Evolutionary conservation across 2,888 invertebrate genomes (phyloP).

Genomic region (Pollenia amentaria): DNA sequence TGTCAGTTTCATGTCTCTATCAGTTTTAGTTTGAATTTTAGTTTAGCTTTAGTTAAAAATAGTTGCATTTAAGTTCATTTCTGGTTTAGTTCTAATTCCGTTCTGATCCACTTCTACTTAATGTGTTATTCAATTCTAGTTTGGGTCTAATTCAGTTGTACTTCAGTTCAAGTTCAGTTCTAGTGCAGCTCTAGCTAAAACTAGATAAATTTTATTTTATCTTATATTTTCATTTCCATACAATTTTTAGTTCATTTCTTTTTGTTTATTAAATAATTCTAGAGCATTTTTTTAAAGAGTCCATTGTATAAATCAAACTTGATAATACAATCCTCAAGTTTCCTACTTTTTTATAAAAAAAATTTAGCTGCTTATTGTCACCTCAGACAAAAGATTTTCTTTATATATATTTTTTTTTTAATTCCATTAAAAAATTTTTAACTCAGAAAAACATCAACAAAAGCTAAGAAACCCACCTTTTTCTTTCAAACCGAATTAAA

Average conservation of each 20-base stretch:
- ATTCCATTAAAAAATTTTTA: constrained; percentile 13
- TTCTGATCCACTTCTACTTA: too few species aligned
- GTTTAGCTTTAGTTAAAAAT: too few species aligned
- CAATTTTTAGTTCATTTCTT: too few species aligned
- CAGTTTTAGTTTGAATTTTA: too few species aligned
- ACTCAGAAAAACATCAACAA: constrained; percentile 25
- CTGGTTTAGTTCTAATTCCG: too few species aligned
- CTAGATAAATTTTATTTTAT: neutral
- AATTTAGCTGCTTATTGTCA: constrained; percentile 11
- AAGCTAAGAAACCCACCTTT: constrained; percentile 47
- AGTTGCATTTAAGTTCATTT: too few species aligned
- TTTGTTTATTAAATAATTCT: too few species aligned
- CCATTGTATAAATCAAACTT: neutral
- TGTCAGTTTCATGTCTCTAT: too few species aligned
- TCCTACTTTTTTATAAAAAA: neutral
- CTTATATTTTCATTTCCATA: too few species aligned
- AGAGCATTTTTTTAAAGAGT: neutral
- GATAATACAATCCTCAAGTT: neutral
- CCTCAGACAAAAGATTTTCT: constrained; percentile 4
- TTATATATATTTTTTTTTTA: neutral
- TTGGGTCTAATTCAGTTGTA: too few species aligned
- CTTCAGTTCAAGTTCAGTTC: too few species aligned
- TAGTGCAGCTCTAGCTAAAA: neutral
- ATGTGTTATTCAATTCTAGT: too few species aligned
- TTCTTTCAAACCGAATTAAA: constrained; percentile 25